Percentiles rank a stretch among this genome's conserved stretches.
Conservation (phyloP, 2,888 invertebrate genomes). For the Falcaria lacertinaria region DNA sequence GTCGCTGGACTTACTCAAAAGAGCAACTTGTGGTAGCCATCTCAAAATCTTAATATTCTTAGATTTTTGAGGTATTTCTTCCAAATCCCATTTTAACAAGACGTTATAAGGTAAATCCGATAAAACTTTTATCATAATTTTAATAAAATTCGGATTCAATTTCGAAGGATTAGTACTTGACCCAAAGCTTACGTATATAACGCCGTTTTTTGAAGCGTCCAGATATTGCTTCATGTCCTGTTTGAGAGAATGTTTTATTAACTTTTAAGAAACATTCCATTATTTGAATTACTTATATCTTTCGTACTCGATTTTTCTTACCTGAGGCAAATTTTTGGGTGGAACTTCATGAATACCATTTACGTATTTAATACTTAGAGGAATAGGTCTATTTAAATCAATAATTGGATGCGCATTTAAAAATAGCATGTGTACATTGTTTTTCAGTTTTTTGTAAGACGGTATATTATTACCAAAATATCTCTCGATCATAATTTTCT, state of each 20-base stretch:
- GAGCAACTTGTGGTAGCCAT: constrained; percentile 51
- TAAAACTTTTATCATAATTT: constrained; percentile 37
- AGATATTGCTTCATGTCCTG: constrained; percentile 43
- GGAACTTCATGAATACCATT: not conserved
- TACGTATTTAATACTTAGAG: not conserved
- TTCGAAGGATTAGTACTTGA: constrained; percentile 39
- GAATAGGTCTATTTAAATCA: not conserved
- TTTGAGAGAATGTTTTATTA: too few species aligned
- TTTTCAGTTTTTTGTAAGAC: not conserved
- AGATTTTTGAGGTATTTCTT: constrained; percentile 32
- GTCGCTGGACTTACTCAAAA: constrained; percentile 46
- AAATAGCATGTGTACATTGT: not conserved
- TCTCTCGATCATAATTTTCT: constrained; percentile 16
- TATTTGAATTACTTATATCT: not conserved
- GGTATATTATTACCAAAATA: constrained; percentile 16
- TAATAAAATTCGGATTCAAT: constrained; percentile 31
- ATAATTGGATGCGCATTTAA: not conserved
- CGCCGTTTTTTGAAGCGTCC: constrained; percentile 41
- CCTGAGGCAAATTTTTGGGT: not conserved
- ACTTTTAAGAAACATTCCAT: too few species aligned
- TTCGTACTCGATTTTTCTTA: not conserved
- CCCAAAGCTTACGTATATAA: constrained; percentile 51
- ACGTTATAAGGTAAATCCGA: constrained; percentile 44
- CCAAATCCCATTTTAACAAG: constrained; percentile 51
- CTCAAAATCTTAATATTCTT: constrained; percentile 44